Percentiles rank a stretch among this genome's conserved stretches.
phyloP scores from a whole-genome alignment of 2,113 vertebrate species.

The Octodon degus region DNA sequence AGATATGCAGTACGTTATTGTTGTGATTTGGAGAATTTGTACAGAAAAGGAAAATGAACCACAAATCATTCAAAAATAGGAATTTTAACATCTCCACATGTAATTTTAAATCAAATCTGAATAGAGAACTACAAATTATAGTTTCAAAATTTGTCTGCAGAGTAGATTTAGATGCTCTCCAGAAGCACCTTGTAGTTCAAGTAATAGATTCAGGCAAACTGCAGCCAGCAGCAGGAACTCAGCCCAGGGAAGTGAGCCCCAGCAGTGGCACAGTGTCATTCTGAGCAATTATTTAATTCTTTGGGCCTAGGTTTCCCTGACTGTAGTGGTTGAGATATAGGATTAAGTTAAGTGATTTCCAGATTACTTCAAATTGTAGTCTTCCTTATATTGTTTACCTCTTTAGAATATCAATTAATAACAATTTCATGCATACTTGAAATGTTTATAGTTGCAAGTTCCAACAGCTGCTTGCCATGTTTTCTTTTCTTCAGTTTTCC shows the following conservation, averaged over 20 bases:
- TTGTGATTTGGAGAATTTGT: conserved; percentile 69
- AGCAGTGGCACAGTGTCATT: background rate
- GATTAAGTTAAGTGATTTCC: background rate
- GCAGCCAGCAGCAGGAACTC: background rate
- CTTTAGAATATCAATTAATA: background rate
- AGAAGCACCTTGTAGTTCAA: background rate
- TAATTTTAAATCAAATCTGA: conserved; percentile 73
- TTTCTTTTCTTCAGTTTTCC: background rate
- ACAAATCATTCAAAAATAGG: conserved; percentile 68
- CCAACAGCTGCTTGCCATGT: background rate
- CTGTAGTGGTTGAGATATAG: background rate
- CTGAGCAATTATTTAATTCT: background rate
- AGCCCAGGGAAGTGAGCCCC: background rate
- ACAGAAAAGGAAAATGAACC: conserved; percentile 56
- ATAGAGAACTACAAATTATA: conserved; percentile 49
- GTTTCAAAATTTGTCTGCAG: conserved; percentile 63
- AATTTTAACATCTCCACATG: conserved; percentile 70
- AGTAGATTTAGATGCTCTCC: conserved; percentile 18
- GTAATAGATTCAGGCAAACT: background rate
- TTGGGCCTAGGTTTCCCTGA: background rate
- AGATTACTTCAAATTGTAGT: background rate
- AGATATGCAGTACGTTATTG: background rate
- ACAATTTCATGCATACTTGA: background rate
- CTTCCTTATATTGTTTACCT: background rate
- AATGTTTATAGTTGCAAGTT: background rate